Base-by-base conservation (phyloP, 2,113 vertebrate genomes). In the Ia io region DNA sequence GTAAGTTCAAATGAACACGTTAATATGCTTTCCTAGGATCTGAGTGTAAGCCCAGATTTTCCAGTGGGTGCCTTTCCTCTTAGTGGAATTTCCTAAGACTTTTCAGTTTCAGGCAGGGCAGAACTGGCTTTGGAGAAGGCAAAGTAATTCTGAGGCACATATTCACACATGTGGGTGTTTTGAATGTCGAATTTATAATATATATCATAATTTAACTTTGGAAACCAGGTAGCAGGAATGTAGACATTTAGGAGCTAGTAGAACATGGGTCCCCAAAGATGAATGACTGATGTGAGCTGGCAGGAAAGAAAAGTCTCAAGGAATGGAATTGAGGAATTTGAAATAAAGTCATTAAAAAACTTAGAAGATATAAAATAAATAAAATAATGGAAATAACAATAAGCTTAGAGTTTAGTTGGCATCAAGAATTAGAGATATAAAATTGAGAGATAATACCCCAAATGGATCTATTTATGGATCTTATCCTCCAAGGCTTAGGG, bases 181-280 rank as follows among this genome's bases (percentile, higher is more conserved):
- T 1, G n/a, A 80, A 80, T 70, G 40, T 12, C 23, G 69, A 59
- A 59, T 93, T 61, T 88, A 73, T 84, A 44, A 53, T 44, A 67
- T 85, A 65, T 37, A 77, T 14, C 40, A 82, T 65, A 95, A 84
- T 76, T 79, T 92, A 44, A 77, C 17, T 88, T 85, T 76, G 59
- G 59, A 83, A 95, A 37, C 23, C 23, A 88, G 49, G 42, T 1
- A 78, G 18, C 53, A 93, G 49, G 35, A 74, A 86, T 70, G 84
- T 32, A 86, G 51, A 61, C 83, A 73, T 69, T 40, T 22, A 83
- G 35, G 30, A 86, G 56, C 28, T n/a, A 13, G 63, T 63, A 25
- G 70, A 79, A 86, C 94, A 51, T 40, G 13, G 37, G 8, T 10
- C 42, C 22, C 28, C 32, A 63, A 63, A 70, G 47, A 83, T 63